These are phyloP conservation scores for Cylas formicarius DNA, from an alignment of 1,140 invertebrate genomes.

Conservation along the genomic window DNA sequence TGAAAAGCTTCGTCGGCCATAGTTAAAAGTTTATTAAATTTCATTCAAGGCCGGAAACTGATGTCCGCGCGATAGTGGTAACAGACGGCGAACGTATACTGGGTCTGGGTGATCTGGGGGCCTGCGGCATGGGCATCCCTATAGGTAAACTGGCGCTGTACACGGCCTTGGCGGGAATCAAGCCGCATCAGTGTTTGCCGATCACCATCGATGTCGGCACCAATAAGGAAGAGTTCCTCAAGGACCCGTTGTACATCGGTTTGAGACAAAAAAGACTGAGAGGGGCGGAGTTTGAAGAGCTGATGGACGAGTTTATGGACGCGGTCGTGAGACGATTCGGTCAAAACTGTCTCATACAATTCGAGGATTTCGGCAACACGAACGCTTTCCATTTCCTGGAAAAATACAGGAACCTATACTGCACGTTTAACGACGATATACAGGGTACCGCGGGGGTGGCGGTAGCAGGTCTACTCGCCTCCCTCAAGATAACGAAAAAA, in stretches of 20 bases:
- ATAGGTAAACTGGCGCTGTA: constrained; percentile 87
- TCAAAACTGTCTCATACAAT: constrained; percentile 84
- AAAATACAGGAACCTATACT: constrained; percentile 80
- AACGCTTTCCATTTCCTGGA: constrained; percentile 87
- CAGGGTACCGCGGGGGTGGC: constrained; percentile 92
- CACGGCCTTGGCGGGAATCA: constrained; percentile 85
- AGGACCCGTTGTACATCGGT: constrained; percentile 95
- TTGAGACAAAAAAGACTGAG: constrained; percentile 76
- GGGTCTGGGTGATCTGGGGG: constrained; percentile 88
- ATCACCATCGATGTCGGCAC: constrained; percentile 90
- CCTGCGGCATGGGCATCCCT: constrained; percentile 91
- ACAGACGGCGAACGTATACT: constrained; percentile 92
- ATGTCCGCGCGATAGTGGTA: constrained; percentile 85
- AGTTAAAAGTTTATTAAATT: too few species aligned
- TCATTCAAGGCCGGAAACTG: constrained; percentile 68
- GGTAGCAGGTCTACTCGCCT: constrained; percentile 77
- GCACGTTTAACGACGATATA: constrained; percentile 96
- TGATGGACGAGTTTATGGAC: constrained; percentile 98
- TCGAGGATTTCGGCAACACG: constrained; percentile 93
- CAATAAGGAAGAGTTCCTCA: constrained; percentile 54
- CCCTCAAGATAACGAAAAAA: constrained; percentile 69
- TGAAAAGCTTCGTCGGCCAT: too few species aligned
- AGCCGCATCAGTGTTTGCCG: constrained; percentile 81
- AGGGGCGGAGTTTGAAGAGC: constrained; percentile 86
- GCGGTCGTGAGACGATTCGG: constrained; percentile 87